Evolutionary conservation across 1,140 invertebrate species (phyloP), one percentile per base, ranked within the genome.

Genomic region (Ptiloglossa arizonensis): DNA sequence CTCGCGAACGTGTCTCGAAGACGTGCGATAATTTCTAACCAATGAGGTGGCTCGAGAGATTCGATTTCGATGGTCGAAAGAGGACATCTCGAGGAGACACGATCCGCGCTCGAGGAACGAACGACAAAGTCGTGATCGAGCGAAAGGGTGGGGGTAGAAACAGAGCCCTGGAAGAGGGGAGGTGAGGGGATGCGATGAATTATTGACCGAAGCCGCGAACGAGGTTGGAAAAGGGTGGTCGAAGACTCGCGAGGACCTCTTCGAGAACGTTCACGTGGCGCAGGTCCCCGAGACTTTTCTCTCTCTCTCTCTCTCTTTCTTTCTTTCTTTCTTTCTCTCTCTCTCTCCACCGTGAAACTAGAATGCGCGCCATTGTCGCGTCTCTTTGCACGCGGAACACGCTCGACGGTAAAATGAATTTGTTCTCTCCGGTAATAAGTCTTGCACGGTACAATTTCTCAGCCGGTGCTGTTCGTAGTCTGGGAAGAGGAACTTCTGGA

Each of bases 201-300:
- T 83, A 82, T 82, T 72, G 81, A 83, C 81, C 81, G 74, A 13
- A 2, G 63, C 32, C 52, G 67, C 11, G 60, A 35, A 54, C 57
- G 41, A 44, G 69, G 19, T 75, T 50, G 60, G 41, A 22, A 63
- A 54, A 24, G 81, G 66, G 60, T 66, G 52, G 64, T 24, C 22
- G 46, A n/a, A 19, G 9, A 54, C 8, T 19, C 11, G 64, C n/a
- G 69, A 63, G 81, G 50, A 70, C 44, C 71, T 76, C 80, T 32
- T 64, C 62, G 81, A 70, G 79, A 27, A 52, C 50, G 60, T 82
- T 52, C 54, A 62, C 57, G 56, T 59, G 50, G 44, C 68, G 38
- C 46, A 32, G 22, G 9, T 19, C n/a, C n/a, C 24, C 41, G 77
- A 73, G 71, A 67, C n/a, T 70, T 52, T 66, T 52, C 56, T 32